phyloP scores from a whole-genome alignment of 37 sponge, comb jelly and placozoan species.

The Amphimedon queenslandica region DNA sequence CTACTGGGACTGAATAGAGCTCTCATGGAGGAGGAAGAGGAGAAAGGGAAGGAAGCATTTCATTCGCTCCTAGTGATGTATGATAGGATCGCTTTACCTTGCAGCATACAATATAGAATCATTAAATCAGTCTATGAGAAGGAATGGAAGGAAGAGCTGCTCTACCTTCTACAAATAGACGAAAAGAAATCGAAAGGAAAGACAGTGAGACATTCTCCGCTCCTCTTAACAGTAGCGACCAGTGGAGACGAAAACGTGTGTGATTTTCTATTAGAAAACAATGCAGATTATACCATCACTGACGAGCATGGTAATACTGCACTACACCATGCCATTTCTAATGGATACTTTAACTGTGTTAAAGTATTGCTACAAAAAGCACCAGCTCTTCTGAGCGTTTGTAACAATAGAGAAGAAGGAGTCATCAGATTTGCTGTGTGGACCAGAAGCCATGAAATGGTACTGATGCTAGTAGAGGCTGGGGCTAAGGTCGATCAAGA shows the following conservation, averaged over 20 bases:
- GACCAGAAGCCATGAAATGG: neutral
- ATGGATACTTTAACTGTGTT: neutral
- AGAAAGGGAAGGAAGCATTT: neutral
- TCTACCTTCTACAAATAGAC: neutral
- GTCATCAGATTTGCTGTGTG: neutral
- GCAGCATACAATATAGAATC: neutral
- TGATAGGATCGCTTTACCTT: neutral
- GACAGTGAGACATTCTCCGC: neutral
- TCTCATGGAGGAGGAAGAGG: neutral
- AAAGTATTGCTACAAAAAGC: neutral
- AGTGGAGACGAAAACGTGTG: neutral
- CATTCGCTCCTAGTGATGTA: neutral
- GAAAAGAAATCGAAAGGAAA: neutral
- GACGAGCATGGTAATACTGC: neutral
- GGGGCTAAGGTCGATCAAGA: neutral
- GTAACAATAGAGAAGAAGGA: neutral
- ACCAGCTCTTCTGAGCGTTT: neutral
- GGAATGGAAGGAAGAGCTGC: neutral
- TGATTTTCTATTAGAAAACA: neutral
- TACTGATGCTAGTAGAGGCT: neutral
- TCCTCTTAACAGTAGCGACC: neutral
- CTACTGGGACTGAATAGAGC: neutral
- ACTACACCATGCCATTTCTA: neutral
- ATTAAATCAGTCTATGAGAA: neutral
- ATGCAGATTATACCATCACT: neutral